Percentiles rank a stretch among this genome's conserved stretches.
phyloP scores from a whole-genome alignment of 30 jellyfish, hydroid and myxozoan species.

The Clytia hemisphaerica region DNA sequence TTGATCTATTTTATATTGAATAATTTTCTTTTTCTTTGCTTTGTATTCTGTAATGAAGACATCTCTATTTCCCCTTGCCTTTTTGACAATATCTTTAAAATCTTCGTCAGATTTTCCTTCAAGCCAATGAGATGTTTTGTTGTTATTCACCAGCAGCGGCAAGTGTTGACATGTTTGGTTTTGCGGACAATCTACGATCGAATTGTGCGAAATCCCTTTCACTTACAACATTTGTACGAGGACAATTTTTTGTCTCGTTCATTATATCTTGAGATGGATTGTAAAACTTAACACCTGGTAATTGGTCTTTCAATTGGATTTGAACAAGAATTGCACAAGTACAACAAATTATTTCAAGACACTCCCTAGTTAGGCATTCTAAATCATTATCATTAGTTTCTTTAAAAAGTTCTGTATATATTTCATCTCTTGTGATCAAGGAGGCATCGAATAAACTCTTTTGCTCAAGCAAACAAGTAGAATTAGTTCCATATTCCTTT shows the following conservation, averaged over 20 bases:
- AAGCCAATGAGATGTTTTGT: too few relatives aligned
- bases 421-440: constrained; percentile 11
- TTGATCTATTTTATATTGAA: too few relatives aligned
- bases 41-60: too few relatives aligned
- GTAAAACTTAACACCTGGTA: constrained; percentile 4
- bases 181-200: not conserved
- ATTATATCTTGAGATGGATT: not conserved
- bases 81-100: too few relatives aligned
- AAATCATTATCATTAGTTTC: constrained; percentile 1
- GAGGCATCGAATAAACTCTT: not conserved
- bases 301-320: constrained; percentile 6
- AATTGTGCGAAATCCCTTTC: constrained; percentile 34
- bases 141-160: constrained; percentile 43
- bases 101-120: too few relatives aligned
- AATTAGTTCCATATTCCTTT: not conserved
- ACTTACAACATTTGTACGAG: not conserved
- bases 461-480: constrained; percentile 7
- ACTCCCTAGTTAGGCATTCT: constrained; percentile 8
- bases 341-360: constrained; percentile 9
- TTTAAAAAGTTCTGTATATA: not conserved
- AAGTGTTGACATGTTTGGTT: constrained; percentile 18
- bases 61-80: too few relatives aligned
- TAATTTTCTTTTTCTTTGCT: too few relatives aligned
- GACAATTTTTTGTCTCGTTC: not conserved
- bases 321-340: not conserved